Evolutionary conservation across 2,797 vertebrate species (phyloP).

Genomic region (Sebastolobus altivelis): DNA sequence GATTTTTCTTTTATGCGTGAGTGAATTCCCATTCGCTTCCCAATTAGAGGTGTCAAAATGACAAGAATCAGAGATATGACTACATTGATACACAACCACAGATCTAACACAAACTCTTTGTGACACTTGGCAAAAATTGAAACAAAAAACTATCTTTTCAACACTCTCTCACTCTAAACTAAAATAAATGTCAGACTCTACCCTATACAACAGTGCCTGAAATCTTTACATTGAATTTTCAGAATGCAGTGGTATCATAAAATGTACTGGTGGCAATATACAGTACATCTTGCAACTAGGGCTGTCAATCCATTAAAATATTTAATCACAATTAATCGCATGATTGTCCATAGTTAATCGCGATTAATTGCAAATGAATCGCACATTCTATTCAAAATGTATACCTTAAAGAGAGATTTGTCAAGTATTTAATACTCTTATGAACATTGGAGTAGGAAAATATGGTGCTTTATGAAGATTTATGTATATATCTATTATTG

Average conservation of each 20-base stretch:
- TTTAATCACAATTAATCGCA: too few relatives aligned
- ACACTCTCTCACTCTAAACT: not conserved
- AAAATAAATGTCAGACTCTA: constrained; percentile 11
- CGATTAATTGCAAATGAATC: too few relatives aligned
- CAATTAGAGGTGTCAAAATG: constrained; percentile 9
- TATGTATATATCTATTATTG: too few relatives aligned
- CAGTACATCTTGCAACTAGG: not conserved
- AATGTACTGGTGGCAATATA: not conserved
- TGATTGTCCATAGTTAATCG: too few relatives aligned
- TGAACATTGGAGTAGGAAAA: too few relatives aligned
- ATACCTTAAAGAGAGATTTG: too few relatives aligned
- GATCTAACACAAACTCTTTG: not conserved
- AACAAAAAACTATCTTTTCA: not conserved
- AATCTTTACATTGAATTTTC: not conserved
- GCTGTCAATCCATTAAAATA: too few relatives aligned
- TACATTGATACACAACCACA: not conserved
- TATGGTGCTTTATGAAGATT: too few relatives aligned
- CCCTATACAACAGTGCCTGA: not conserved
- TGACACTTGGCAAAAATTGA: not conserved
- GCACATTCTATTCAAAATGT: too few relatives aligned
- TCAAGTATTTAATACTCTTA: too few relatives aligned
- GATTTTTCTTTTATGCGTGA: not conserved
- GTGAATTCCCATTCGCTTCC: not conserved
- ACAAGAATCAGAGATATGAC: not conserved
- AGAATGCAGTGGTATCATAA: not conserved